Evolutionary conservation across 2,113 vertebrate species (phyloP), one percentile per base, ranked within the genome.

Genomic region (Eretmochelys imbricata): DNA sequence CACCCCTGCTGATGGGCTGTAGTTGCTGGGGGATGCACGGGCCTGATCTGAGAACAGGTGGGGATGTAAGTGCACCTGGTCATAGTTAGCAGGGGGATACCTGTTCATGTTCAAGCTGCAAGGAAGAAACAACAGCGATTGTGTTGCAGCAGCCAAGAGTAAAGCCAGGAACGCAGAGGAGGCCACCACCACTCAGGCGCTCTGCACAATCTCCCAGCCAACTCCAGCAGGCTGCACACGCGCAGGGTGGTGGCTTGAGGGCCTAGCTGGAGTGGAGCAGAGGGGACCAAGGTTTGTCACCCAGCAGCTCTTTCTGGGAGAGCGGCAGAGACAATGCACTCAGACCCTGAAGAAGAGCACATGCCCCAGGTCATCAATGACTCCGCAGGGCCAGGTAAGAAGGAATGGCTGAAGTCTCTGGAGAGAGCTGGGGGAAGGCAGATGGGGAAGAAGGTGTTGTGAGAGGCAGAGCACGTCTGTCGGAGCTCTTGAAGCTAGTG

Each of bases 11-110:
- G 99, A 89, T 86, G 99, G 95, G 99, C 99, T 92, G 99, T 98
- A 94, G 98, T 90, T 93, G 98, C 95, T 51, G 97, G 97, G 98
- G 99, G 99, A 96, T 98, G 95, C 93, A 65, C 98, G 97, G 94
- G 98, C 95, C 98, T 98, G 93, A 98, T 97, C 97, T 25, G 98
- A 95, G 97, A 97, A 98, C 85, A 97, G 96, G 94, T 97, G 96
- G 94, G 99, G 98, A 96, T 98, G 99, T 97, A 99, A 98, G 97
- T 99, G 99, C 96, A 98, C 97, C 98, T 99, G 99, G 93, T 99
- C 99, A n/a, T 99, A 99, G 97, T 97, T 99, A 81, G 98, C 38
- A 24, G 98, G 98, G 91, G 99, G 98, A 97, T 99, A 99, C 95
- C 99, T 99, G 97, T 93, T 98, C 90, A 99, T 97, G 89, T 98